Evolutionary conservation across 2,113 vertebrate genomes (phyloP), one percentile per base, ranked within the genome.

Genomic region (Carassius carassius): DNA sequence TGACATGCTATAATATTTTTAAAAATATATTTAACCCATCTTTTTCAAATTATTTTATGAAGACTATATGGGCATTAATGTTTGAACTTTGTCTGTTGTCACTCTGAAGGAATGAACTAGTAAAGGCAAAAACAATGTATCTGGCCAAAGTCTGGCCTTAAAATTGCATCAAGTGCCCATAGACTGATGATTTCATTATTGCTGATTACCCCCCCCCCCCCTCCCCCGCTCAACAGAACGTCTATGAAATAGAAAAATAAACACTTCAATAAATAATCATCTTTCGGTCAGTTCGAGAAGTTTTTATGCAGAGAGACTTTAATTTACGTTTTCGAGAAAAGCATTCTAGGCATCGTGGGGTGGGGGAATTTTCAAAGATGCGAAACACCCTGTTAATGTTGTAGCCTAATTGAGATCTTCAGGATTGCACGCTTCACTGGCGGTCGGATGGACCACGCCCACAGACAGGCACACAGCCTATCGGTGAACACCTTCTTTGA

Each of bases 291-390:
- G n/a, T 41, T 69, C 11, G 12, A 37, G 32, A n/a, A 35, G 29
- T 37, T 37, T 0, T 0, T 17, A 67, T 37, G 35, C 19, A 21
- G 35, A 23, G 41, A 76, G 3, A 49, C 16, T 21, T 29, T 2
- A 1, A 0, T 91, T 90, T 91, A 94, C 93, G 89, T 90, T 86
- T 78, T 90, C 54, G 91, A 92, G 89, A 94, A 93, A 56, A 92
- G 82, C 73, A 86, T 79, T 69, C 92, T 94, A 1, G 90, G 87
- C 92, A 94, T 94, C 56, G 75, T 90, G 54, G 86, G 90, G 86
- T 90, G 25, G 21, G 7, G 56, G 3, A 23, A 19, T 21, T 58
- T 58, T 21, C 54, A 58, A 58, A 58, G 54, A 58, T 9, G 16
- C 13, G 37, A 29, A 63, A 62, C 56, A 29, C 72, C 63, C 67